phyloP scores from a whole-genome alignment of 2,113 vertebrate species.

The Paramormyrops kingsleyae region DNA sequence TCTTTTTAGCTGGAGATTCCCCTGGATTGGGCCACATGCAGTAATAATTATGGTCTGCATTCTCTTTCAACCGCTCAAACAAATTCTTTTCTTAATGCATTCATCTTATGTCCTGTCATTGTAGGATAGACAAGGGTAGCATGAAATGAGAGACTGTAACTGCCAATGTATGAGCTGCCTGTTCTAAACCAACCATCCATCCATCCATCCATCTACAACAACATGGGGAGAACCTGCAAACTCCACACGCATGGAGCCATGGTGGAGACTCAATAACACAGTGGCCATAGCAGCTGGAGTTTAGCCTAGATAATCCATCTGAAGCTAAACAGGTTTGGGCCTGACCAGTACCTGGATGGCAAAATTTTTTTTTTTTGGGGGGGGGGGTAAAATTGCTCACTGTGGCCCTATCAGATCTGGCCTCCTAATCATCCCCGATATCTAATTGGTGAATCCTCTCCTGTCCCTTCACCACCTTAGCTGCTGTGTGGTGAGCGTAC shows the following conservation, averaged over 20 bases:
- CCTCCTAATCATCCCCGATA: too few relatives aligned
- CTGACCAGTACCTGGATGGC: too few relatives aligned
- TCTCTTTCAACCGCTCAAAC: background rate
- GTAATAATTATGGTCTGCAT: background rate
- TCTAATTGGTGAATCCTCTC: too few relatives aligned
- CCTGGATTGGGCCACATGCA: background rate
- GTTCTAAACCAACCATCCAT: conserved; percentile 54
- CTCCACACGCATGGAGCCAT: background rate
- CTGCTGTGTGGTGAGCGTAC: too few relatives aligned
- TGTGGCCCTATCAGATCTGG: too few relatives aligned
- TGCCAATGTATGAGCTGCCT: conserved; percentile 84
- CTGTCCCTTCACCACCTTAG: too few relatives aligned
- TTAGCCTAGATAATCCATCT: too few relatives aligned
- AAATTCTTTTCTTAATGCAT: background rate
- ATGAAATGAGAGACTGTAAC: conserved; percentile 54
- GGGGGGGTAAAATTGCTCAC: too few relatives aligned
- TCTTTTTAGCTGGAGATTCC: background rate
- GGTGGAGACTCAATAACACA: background rate
- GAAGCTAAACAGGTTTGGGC: too few relatives aligned
- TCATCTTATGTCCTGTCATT: conserved; percentile 51
- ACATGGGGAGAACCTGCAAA: background rate
- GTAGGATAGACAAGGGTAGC: conserved; percentile 63
- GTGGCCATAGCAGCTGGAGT: too few relatives aligned
- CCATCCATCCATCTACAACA: background rate
- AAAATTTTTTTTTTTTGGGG: too few relatives aligned